Percentiles rank a stretch among this genome's conserved stretches.
phyloP scores from a whole-genome alignment of 2,113 vertebrate genomes.

The Nicator chloris region DNA sequence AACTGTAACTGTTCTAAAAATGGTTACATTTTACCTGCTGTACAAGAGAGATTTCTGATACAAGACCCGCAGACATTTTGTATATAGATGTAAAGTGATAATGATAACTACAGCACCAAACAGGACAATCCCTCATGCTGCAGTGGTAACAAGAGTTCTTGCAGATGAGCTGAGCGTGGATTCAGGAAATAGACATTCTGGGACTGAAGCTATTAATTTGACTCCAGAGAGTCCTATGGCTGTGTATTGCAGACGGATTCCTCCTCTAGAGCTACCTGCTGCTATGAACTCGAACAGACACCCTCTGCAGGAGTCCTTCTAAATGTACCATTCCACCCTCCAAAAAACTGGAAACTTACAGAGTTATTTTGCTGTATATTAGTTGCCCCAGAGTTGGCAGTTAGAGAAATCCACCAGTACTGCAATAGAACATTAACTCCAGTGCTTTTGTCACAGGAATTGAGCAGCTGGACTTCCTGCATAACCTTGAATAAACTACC shows the following conservation, averaged over 20 bases:
- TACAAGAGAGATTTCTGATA: background rate
- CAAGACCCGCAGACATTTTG: background rate
- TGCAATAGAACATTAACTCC: background rate
- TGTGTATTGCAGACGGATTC: background rate
- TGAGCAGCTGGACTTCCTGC: background rate
- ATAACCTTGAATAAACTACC: background rate
- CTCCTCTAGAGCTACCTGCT: background rate
- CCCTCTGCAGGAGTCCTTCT: background rate
- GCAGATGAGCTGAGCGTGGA: background rate
- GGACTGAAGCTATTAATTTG: background rate
- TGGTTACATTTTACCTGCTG: background rate
- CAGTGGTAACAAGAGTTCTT: background rate
- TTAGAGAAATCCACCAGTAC: background rate
- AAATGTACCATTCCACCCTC: background rate
- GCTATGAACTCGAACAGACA: background rate
- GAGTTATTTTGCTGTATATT: background rate
- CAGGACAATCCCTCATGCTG: background rate
- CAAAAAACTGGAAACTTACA: background rate
- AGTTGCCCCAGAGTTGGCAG: background rate
- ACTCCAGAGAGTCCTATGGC: background rate
- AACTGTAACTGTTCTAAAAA: background rate
- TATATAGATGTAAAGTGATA: background rate
- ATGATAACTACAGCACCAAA: accelerated
- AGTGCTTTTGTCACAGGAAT: background rate
- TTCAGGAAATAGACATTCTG: background rate